phyloP scores from a whole-genome alignment of 2,113 vertebrate species.

The Oxyruncus cristatus region DNA sequence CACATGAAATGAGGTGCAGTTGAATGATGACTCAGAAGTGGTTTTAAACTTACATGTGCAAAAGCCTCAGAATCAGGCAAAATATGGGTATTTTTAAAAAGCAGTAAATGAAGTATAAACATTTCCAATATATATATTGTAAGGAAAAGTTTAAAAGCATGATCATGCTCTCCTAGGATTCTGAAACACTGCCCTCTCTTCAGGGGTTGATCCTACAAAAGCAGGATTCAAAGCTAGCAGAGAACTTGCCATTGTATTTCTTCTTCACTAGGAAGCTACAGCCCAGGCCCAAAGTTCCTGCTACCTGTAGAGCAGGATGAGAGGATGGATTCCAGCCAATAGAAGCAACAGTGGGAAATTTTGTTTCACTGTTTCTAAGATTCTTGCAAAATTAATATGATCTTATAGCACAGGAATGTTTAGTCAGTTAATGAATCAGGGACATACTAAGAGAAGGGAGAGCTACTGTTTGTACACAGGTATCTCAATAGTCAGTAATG shows the following conservation, averaged over 20 bases:
- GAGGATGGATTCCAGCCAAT: neutral
- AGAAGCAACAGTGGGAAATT: neutral
- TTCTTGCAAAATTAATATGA: neutral
- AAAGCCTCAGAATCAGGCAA: neutral
- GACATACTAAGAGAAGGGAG: neutral
- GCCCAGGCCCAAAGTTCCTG: neutral
- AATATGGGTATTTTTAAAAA: neutral
- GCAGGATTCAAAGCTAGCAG: neutral
- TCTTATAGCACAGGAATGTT: neutral
- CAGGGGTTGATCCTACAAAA: neutral
- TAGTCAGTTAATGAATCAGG: neutral
- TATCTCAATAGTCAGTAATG: neutral
- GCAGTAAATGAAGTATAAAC: neutral
- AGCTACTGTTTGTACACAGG: neutral
- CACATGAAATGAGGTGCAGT: neutral
- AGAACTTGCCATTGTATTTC: neutral
- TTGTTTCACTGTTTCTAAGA: neutral
- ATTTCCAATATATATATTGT: neutral
- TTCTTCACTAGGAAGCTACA: neutral
- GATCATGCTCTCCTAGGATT: neutral
- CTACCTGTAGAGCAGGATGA: neutral
- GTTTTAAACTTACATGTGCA: neutral
- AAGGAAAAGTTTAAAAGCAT: neutral
- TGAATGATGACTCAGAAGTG: neutral
- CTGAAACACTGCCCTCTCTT: neutral